Evolutionary conservation across 1,140 invertebrate genomes (phyloP).

Genomic region (Euglossa dilemma): DNA sequence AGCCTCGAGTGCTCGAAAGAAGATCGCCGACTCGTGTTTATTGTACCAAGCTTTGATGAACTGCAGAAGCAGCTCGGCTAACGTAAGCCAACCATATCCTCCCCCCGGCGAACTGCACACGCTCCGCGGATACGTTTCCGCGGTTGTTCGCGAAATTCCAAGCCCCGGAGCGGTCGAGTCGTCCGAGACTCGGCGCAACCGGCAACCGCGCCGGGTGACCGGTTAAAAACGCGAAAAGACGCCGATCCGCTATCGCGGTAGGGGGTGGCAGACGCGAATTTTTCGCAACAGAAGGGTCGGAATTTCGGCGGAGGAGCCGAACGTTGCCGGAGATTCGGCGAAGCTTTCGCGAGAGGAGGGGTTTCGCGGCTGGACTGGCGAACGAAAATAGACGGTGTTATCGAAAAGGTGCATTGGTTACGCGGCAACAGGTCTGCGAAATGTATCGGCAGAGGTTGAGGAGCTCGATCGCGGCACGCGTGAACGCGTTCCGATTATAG

Average conservation of each 20-base stretch:
- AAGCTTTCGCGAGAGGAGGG: too few relatives aligned
- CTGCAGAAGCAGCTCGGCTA: conserved; percentile 34
- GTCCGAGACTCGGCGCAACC: too few relatives aligned
- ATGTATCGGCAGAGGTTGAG: conserved; percentile 36
- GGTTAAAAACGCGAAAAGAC: too few relatives aligned
- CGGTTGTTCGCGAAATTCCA: conserved; percentile 11
- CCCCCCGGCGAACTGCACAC: neutral
- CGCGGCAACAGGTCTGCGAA: conserved; percentile 63
- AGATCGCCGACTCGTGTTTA: conserved; percentile 45
- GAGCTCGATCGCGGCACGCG: conserved; percentile 5
- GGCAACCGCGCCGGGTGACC: neutral
- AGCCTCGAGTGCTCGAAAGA: neutral
- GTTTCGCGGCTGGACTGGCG: conserved; percentile 19
- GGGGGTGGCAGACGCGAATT: neutral
- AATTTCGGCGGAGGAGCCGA: too few relatives aligned
- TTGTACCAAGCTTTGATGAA: conserved; percentile 62
- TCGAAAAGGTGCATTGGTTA: conserved; percentile 48
- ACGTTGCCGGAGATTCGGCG: too few relatives aligned
- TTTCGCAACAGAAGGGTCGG: too few relatives aligned
- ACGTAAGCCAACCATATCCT: conserved; percentile 2
- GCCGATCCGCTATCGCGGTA: too few relatives aligned
- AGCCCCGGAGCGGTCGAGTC: too few relatives aligned
- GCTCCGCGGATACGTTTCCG: conserved; percentile 18
- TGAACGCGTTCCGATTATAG: neutral
- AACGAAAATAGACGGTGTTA: conserved; percentile 54